phyloP scores from a whole-genome alignment of 2,113 vertebrate genomes.

The Pelvicachromis taeniatus region DNA sequence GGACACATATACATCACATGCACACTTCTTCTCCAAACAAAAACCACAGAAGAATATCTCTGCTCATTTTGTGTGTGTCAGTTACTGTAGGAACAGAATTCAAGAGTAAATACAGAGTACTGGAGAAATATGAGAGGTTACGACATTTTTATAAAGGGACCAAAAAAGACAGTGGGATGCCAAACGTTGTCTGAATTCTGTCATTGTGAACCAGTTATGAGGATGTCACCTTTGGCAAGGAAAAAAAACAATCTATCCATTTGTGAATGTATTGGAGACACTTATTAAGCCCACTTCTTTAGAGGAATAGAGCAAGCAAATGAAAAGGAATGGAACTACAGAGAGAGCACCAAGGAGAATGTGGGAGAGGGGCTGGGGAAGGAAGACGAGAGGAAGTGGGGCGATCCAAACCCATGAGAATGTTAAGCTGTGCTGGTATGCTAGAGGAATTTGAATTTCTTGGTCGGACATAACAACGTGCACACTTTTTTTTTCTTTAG shows the following conservation, averaged over 20 bases:
- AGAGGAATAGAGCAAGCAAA: background rate
- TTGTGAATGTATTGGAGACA: background rate
- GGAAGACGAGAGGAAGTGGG: constrained; percentile 57
- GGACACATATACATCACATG: background rate
- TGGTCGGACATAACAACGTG: background rate
- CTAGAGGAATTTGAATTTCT: constrained; percentile 53
- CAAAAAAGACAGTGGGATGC: background rate
- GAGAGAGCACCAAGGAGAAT: background rate
- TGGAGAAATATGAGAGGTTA: background rate
- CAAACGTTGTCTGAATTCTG: background rate
- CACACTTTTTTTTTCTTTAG: background rate
- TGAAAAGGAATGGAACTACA: background rate
- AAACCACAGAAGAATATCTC: background rate
- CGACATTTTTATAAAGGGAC: background rate
- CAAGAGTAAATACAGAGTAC: background rate
- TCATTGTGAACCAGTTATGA: background rate
- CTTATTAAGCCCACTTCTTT: background rate
- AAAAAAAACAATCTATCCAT: background rate
- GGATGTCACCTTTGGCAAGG: background rate
- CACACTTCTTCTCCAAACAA: background rate
- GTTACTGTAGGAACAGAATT: background rate
- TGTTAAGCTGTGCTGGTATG: constrained; percentile 66
- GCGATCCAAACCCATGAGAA: constrained; percentile 60
- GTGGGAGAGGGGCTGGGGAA: constrained; percentile 33
- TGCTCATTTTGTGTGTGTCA: background rate